Evolutionary conservation across 2,797 vertebrate species (phyloP).

Genomic region (Gambelia wislizenii): DNA sequence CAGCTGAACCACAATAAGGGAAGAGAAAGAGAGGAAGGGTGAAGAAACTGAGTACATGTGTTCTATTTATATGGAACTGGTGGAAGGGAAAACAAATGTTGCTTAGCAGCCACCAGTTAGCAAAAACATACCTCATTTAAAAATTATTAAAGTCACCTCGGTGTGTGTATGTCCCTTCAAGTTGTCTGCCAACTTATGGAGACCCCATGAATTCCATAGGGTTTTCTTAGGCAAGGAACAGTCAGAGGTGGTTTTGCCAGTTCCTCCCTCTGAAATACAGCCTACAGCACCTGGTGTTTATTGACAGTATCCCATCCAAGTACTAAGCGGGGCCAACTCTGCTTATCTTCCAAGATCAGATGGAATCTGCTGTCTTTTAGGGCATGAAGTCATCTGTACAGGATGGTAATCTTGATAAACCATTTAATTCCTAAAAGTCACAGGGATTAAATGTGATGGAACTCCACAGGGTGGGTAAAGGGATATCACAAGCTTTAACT

Average conservation of each 20-base stretch:
- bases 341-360: no score
- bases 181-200: no score
- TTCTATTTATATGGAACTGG: background rate
- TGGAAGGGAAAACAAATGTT: background rate
- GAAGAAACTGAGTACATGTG: background rate
- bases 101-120: constrained; percentile 29
- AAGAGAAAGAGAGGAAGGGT: fast-evolving
- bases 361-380: no score
- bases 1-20: background rate
- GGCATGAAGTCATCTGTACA: constrained; percentile 62
- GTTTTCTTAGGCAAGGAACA: no score
- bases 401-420: constrained; percentile 50
- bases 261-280: no score
- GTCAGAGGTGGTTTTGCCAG: no score
- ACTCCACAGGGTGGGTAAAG: background rate
- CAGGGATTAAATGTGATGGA: constrained; percentile 4
- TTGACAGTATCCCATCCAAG: no score
- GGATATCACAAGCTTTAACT: background rate
- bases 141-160: constrained; percentile 56
- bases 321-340: no score
- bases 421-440: constrained; percentile 42
- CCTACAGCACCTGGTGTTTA: no score
- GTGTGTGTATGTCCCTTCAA: no score
- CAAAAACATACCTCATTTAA: constrained; percentile 45
- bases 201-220: no score